phyloP scores from a whole-genome alignment of 2,888 invertebrate species.

The Netelia fuscicornis region DNA sequence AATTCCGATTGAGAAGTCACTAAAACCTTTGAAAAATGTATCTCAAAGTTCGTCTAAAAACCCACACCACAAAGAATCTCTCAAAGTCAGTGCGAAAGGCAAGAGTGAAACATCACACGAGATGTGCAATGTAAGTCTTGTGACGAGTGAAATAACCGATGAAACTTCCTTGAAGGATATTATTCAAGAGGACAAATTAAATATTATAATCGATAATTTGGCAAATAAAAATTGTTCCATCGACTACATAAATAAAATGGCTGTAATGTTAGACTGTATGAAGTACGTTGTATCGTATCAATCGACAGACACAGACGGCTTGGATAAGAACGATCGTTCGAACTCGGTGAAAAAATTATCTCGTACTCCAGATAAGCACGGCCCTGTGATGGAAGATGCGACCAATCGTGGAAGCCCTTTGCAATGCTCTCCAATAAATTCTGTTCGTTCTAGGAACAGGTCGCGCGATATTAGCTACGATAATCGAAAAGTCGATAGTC shows the following conservation, averaged over 20 bases:
- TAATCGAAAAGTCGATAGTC: not conserved
- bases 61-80: not conserved
- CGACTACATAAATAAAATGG: conserved; percentile 76
- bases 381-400: conserved; percentile 1
- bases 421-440: not conserved
- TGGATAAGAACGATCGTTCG: not conserved
- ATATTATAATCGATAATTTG: conserved; percentile 75
- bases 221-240: conserved; percentile 74
- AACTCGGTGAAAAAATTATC: not conserved
- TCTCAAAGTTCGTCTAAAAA: not conserved
- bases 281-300: conserved; percentile 73
- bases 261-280: conserved; percentile 76
- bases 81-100: not conserved
- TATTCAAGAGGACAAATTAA: conserved; percentile 72
- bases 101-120: conserved; percentile 34
- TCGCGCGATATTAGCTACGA: not conserved
- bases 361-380: not conserved
- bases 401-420: conserved; percentile 11
- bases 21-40: not conserved
- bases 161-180: conserved; percentile 70
- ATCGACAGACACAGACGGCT: conserved; percentile 43
- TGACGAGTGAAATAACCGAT: not conserved
- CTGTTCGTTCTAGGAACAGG: not conserved
- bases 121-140: not conserved
- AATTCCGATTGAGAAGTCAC: too few relatives aligned